These are phyloP conservation scores for Nyctibius bracteatus DNA, from an alignment of 2,113 vertebrate species.

Conservation along the genomic window DNA sequence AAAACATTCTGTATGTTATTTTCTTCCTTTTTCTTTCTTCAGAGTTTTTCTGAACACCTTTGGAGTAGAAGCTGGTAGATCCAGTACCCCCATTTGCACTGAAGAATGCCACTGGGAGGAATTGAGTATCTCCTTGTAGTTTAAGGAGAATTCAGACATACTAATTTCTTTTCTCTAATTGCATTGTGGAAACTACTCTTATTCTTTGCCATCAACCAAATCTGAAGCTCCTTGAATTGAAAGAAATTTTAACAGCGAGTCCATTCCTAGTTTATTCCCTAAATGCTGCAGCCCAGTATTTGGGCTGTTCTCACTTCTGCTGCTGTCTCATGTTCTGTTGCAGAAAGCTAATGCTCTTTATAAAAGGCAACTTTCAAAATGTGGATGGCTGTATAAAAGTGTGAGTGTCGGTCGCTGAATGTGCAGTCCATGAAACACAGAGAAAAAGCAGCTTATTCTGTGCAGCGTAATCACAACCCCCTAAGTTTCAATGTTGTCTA, in stretches of 20 bases:
- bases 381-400: not conserved
- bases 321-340: not conserved
- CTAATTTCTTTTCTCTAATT: not conserved
- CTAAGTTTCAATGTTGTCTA: not conserved
- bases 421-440: not conserved
- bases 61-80: not conserved
- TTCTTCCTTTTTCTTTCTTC: not conserved
- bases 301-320: not conserved
- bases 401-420: not conserved
- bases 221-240: not conserved
- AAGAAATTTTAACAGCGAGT: not conserved
- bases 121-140: not conserved
- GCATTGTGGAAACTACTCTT: not conserved
- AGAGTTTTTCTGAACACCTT: not conserved
- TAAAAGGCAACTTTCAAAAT: not conserved
- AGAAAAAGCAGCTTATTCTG: not conserved
- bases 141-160: not conserved
- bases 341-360: not conserved
- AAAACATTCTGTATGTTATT: not conserved
- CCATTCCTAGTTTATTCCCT: not conserved
- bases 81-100: accelerated
- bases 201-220: not conserved
- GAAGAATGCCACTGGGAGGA: not conserved
- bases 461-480: not conserved
- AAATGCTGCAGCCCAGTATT: not conserved